Evolutionary conservation across 2,797 vertebrate species (phyloP).

Genomic region (Diplodus puntazzo): DNA sequence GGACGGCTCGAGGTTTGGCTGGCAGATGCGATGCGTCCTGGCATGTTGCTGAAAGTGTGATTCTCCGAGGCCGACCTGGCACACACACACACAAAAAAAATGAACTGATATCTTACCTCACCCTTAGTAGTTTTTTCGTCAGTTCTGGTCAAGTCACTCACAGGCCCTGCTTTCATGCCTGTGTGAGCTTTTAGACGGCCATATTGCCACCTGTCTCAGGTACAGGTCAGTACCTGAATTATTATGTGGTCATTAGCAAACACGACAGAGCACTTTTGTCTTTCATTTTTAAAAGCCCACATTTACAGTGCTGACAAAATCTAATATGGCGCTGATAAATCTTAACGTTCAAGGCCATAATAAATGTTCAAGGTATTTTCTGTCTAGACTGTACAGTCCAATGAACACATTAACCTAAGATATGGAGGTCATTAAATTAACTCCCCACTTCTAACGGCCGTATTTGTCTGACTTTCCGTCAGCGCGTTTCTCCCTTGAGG

Average conservation of each 20-base stretch:
- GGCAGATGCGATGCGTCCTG: conserved; percentile 75
- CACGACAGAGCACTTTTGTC: conserved; percentile 61
- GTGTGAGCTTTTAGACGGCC: conserved; percentile 42
- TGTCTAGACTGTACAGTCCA: conserved; percentile 69
- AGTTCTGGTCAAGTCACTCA: conserved; percentile 49
- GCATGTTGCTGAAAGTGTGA: conserved; percentile 80
- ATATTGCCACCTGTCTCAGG: conserved; percentile 40
- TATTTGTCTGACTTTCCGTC: conserved; percentile 53
- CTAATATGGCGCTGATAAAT: conserved; percentile 70
- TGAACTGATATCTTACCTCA: conserved; percentile 45
- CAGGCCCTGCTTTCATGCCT: conserved; percentile 39
- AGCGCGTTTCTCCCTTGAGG: not conserved
- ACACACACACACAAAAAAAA: conserved; percentile 1
- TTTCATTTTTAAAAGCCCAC: conserved; percentile 58
- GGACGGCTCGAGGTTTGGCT: conserved; percentile 65
- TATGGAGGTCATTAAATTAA: conserved; percentile 69
- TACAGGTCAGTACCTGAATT: conserved; percentile 49
- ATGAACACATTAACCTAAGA: conserved; percentile 75
- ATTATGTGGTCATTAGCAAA: conserved; percentile 61
- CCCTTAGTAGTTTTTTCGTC: conserved; percentile 52
- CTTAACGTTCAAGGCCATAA: conserved; percentile 50
- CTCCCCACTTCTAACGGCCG: conserved; percentile 50
- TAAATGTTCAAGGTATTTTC: conserved; percentile 65
- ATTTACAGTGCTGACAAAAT: conserved; percentile 68
- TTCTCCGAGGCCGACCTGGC: conserved; percentile 69